These are phyloP conservation scores for Thalassarche chlororhynchos DNA, from an alignment of 2,113 vertebrate genomes.

Conservation along the genomic window DNA sequence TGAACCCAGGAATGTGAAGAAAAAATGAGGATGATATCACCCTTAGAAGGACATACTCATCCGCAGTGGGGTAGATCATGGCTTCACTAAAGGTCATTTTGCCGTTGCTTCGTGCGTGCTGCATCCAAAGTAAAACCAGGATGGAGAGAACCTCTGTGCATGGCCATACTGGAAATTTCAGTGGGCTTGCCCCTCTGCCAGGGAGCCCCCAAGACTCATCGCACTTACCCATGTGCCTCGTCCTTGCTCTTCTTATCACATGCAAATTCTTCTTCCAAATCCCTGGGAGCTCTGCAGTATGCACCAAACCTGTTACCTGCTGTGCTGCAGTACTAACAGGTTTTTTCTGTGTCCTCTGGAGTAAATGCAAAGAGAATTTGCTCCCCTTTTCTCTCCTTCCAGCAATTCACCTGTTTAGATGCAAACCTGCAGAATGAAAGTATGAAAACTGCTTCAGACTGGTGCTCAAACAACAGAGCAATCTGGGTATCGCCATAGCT, in stretches of 20 bases:
- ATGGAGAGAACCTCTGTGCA: neutral
- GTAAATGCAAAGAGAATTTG: neutral
- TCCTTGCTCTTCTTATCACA: neutral
- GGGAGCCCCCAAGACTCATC: fast-evolving
- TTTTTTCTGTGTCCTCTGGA: neutral
- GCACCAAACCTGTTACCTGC: neutral
- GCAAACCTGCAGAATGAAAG: neutral
- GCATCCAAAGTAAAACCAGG: neutral
- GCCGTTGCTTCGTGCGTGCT: fast-evolving
- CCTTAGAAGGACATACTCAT: neutral
- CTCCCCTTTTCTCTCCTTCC: neutral
- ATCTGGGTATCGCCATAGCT: neutral
- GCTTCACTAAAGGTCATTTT: neutral
- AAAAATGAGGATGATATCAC: neutral
- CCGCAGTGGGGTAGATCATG: neutral
- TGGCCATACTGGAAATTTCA: neutral
- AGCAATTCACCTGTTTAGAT: neutral
- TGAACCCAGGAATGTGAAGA: neutral
- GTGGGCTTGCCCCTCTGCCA: neutral
- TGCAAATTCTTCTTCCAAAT: neutral
- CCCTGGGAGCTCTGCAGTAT: neutral
- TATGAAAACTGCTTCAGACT: neutral
- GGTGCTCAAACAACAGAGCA: neutral
- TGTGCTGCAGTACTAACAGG: neutral
- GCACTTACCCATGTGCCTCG: neutral